phyloP scores from a whole-genome alignment of 1,140 invertebrate genomes.

The Drosophila fuyamai region DNA sequence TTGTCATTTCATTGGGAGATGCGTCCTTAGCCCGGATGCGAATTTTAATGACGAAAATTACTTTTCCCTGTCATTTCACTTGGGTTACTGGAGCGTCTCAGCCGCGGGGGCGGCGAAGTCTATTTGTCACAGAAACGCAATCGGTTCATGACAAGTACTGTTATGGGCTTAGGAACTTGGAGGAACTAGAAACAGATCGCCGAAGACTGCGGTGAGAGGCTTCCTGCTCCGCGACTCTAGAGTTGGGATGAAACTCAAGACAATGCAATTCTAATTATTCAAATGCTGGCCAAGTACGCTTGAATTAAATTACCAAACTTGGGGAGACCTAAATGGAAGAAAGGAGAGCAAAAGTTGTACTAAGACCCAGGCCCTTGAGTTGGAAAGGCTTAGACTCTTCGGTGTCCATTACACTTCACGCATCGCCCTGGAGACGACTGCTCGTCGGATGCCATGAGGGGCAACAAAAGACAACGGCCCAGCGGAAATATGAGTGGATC shows the following conservation, averaged over 20 bases:
- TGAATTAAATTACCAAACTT: conserved; percentile 79
- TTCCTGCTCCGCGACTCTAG: conserved; percentile 55
- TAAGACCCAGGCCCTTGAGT: conserved; percentile 35
- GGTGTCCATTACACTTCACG: conserved; percentile 52
- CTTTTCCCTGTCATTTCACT: conserved; percentile 31
- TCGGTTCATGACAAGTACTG: conserved; percentile 49
- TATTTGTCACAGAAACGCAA: conserved; percentile 26
- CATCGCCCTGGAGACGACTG: conserved; percentile 18
- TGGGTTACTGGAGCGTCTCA: not conserved
- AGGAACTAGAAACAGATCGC: conserved; percentile 28
- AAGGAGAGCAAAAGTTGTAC: conserved; percentile 61
- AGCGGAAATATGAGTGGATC: conserved; percentile 72
- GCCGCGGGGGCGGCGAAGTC: not conserved
- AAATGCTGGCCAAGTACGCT: conserved; percentile 65
- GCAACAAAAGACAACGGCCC: conserved; percentile 42
- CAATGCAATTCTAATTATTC: conserved; percentile 82
- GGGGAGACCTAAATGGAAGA: conserved; percentile 53
- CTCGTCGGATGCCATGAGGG: conserved; percentile 24
- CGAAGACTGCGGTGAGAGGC: conserved; percentile 71
- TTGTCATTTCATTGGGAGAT: conserved; percentile 7
- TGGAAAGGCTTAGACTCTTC: conserved; percentile 49
- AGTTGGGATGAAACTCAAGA: conserved; percentile 59
- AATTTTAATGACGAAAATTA: conserved; percentile 18
- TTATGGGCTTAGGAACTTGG: conserved; percentile 33
- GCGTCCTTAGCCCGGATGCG: not conserved